Evolutionary conservation across 2,797 vertebrate genomes (phyloP).

Genomic region (Rallus crepitans): DNA sequence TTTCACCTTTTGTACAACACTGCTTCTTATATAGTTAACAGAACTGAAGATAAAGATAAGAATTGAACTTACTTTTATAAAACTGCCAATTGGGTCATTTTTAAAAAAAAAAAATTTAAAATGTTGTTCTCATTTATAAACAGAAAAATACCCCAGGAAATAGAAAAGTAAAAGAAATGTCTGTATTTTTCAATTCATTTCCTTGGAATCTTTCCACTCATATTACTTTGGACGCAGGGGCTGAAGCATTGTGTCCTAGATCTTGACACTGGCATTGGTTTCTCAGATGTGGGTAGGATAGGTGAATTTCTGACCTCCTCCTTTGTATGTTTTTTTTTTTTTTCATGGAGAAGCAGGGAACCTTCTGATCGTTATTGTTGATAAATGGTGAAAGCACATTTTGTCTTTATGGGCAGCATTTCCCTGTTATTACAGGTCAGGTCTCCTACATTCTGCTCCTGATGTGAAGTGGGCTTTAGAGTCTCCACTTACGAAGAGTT

Average conservation of each 20-base stretch:
- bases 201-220: not conserved
- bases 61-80: not conserved
- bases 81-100: not conserved
- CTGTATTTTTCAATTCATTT: not conserved
- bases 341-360: not conserved
- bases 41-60: not conserved
- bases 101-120: no score
- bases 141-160: not conserved
- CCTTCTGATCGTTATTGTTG: not conserved
- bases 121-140: not conserved
- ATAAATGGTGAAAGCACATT: not conserved
- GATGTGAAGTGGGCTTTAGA: not conserved
- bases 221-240: rapidly evolving
- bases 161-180: not conserved
- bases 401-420: not conserved
- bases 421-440: not conserved
- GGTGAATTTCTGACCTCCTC: not conserved
- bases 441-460: not conserved
- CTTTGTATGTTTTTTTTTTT: not conserved
- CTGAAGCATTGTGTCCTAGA: not conserved
- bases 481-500: not conserved
- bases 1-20: not conserved
- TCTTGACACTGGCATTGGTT: not conserved
- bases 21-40: not conserved
- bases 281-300: not conserved